A percentile compares a stretch with the other conserved stretches of the same genome.
These are phyloP conservation scores for Pimephales promelas DNA, from an alignment of 2,113 vertebrate genomes.

Conservation along the genomic window DNA sequence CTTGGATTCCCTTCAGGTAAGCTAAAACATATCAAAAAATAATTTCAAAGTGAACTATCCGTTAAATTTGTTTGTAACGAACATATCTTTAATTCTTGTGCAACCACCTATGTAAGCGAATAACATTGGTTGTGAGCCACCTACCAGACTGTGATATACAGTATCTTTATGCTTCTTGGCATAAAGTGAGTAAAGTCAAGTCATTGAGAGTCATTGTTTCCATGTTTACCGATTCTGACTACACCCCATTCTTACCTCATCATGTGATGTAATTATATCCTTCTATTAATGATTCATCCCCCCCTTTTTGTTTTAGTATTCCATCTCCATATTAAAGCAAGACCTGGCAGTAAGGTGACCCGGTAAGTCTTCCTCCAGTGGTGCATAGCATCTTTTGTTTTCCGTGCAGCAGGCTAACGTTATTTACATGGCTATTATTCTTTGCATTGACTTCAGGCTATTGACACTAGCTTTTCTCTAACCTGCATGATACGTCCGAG, in stretches of 20 bases:
- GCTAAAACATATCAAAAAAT: too few species aligned
- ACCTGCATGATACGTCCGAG: conserved; percentile 2
- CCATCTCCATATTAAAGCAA: conserved; percentile 58
- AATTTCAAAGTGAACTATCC: too few species aligned
- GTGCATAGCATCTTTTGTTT: conserved; percentile 4
- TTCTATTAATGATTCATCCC: neutral
- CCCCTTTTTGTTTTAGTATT: conserved; percentile 31
- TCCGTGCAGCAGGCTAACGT: neutral
- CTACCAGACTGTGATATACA: neutral
- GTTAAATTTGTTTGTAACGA: neutral
- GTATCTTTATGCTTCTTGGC: too few species aligned
- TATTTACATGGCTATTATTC: neutral
- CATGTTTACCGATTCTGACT: neutral
- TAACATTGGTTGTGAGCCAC: neutral
- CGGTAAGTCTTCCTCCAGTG: conserved; percentile 41
- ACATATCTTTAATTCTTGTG: neutral
- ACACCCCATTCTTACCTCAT: conserved; percentile 13
- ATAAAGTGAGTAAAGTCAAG: neutral
- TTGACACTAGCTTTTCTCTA: conserved; percentile 3
- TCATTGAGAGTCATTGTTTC: neutral
- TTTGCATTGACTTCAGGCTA: neutral
- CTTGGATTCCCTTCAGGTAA: too few species aligned
- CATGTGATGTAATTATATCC: neutral
- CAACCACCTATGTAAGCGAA: neutral
- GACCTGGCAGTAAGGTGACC: neutral